Evolutionary conservation across 2,888 invertebrate genomes (phyloP).

Genomic region (Alcis repandata): DNA sequence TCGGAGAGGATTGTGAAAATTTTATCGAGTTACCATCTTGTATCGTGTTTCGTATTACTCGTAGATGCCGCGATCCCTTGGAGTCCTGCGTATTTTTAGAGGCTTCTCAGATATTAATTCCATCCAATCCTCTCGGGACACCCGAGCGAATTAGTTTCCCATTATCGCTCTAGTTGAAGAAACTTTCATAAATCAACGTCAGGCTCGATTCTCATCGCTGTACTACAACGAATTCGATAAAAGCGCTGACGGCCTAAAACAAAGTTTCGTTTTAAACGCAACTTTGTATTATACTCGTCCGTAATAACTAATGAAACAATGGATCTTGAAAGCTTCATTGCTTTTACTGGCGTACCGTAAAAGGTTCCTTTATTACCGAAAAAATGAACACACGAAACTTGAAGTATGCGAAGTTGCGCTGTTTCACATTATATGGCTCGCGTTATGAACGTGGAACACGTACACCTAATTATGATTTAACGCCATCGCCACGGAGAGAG

Average conservation of each 20-base stretch:
- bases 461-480: slow-evolving; percentile 68
- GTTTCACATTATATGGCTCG: slow-evolving; percentile 44
- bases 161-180: slow-evolving; percentile 29
- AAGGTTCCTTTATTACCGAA: slow-evolving; percentile 48
- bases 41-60: slow-evolving; percentile 34
- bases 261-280: slow-evolving; percentile 20
- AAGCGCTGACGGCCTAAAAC: slow-evolving; percentile 5
- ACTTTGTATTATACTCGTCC: slow-evolving; percentile 14
- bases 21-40: slow-evolving; percentile 49
- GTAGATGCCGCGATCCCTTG: slow-evolving; percentile 13
- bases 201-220: slow-evolving; percentile 6
- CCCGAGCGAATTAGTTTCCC: slow-evolving; percentile 28
- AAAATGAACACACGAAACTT: slow-evolving; percentile 48
- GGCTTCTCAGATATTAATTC: slow-evolving; percentile 32
- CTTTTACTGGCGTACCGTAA: slow-evolving; percentile 43
- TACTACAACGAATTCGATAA: slow-evolving; percentile 11
- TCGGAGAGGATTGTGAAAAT: slow-evolving; percentile 55
- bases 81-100: slow-evolving; percentile 28
- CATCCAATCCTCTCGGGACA: slow-evolving; percentile 21
- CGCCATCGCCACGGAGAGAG: slow-evolving; percentile 53
- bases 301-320: slow-evolving; percentile 37
- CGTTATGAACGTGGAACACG: slow-evolving; percentile 52
- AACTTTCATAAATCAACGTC: slow-evolving; percentile 34
- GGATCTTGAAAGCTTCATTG: slow-evolving; percentile 41
- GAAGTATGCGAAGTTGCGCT: slow-evolving; percentile 52